Percentiles rank a stretch among this genome's conserved stretches.
These are phyloP conservation scores for Caradrina kadenii DNA, from an alignment of 2,888 invertebrate genomes.

Conservation along the genomic window DNA sequence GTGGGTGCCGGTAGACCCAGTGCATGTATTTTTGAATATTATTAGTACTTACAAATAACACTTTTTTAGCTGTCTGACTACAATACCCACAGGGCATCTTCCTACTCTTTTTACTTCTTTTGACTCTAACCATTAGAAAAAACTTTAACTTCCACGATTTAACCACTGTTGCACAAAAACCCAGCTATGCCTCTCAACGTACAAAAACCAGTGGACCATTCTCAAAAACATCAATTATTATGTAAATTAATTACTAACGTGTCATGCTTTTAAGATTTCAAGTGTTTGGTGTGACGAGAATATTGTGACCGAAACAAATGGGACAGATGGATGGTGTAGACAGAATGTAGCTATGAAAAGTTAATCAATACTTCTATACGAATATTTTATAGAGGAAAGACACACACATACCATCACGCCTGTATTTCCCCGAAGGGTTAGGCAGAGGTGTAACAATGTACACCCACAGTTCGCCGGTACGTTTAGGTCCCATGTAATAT, in stretches of 20 bases:
- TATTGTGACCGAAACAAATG: slow-evolving; percentile 71
- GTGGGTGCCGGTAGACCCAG: too few relatives aligned
- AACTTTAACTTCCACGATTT: not conserved
- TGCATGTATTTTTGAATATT: too few relatives aligned
- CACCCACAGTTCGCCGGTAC: too few relatives aligned
- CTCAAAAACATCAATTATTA: slow-evolving; percentile 76
- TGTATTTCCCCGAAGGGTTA: too few relatives aligned
- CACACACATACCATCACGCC: too few relatives aligned
- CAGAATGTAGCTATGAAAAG: slow-evolving; percentile 6
- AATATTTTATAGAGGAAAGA: too few relatives aligned
- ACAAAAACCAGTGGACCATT: slow-evolving; percentile 69
- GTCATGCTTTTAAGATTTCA: slow-evolving; percentile 77
- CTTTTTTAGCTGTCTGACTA: slow-evolving; percentile 79
- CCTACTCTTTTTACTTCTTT: slow-evolving; percentile 35
- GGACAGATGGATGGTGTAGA: slow-evolving; percentile 45
- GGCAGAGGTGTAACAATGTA: too few relatives aligned
- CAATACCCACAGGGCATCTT: slow-evolving; percentile 87
- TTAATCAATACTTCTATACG: too few relatives aligned
- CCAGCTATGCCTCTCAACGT: slow-evolving; percentile 22
- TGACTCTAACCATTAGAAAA: slow-evolving; percentile 38
- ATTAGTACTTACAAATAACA: slow-evolving; percentile 84
- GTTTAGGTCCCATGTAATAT: too few relatives aligned
- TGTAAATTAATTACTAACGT: slow-evolving; percentile 85
- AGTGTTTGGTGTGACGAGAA: slow-evolving; percentile 71
- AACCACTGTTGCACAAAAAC: slow-evolving; percentile 38